phyloP scores from a whole-genome alignment of 2,888 invertebrate species.

The Buathra laborator region DNA sequence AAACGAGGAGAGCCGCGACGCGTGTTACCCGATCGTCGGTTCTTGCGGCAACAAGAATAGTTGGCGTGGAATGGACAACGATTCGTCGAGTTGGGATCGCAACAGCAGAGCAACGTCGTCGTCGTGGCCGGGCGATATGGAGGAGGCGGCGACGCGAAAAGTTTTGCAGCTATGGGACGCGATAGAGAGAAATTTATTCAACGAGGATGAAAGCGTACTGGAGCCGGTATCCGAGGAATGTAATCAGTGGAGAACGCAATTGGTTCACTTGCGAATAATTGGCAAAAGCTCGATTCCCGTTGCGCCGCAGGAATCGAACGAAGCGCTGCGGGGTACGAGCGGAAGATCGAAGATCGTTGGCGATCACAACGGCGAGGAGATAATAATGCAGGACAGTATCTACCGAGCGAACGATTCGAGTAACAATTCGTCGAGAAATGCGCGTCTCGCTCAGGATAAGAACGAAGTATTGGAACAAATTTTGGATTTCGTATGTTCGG shows the following conservation, averaged over 20 bases:
- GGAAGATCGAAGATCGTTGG: conserved; percentile 37
- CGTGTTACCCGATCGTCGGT: conserved; percentile 52
- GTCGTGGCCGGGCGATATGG: conserved; percentile 81
- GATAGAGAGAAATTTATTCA: conserved; percentile 79
- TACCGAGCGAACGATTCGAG: conserved; percentile 23
- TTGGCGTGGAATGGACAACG: conserved; percentile 71
- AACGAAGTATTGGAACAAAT: conserved; percentile 79
- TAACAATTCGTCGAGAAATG: conserved; percentile 40
- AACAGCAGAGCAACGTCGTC: conserved; percentile 72
- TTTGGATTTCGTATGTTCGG: conserved; percentile 76
- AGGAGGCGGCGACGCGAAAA: conserved; percentile 77
- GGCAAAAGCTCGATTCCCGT: conserved; percentile 66
- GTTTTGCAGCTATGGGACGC: conserved; percentile 79
- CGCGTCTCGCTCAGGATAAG: conserved; percentile 44
- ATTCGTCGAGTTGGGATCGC: conserved; percentile 73
- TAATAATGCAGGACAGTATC: conserved; percentile 60
- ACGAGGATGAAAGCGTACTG: conserved; percentile 73
- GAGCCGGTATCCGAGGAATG: conserved; percentile 79
- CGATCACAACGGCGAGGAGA: conserved; percentile 50
- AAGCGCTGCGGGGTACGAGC: conserved; percentile 31
- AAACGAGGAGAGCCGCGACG: conserved; percentile 60
- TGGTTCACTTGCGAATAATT: conserved; percentile 79
- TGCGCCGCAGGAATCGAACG: conserved; percentile 24
- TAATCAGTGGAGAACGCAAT: conserved; percentile 80
- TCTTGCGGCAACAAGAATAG: conserved; percentile 54